Evolutionary conservation across 2,888 invertebrate genomes (phyloP).

Genomic region (Athripsodes cinereus): DNA sequence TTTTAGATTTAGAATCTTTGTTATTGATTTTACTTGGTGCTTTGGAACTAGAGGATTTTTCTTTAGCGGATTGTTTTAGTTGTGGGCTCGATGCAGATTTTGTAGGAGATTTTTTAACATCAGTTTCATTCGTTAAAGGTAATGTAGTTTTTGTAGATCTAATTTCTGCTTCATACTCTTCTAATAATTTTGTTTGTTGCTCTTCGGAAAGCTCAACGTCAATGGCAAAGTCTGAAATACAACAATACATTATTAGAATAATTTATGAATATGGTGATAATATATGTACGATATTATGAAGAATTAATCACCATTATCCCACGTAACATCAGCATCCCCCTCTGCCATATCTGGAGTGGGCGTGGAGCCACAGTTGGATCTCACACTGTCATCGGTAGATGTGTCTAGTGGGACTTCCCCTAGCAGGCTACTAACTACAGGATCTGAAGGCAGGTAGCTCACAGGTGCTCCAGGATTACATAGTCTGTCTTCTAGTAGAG

Average conservation of each 20-base stretch:
- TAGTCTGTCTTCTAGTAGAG: constrained; percentile 70
- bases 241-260: neutral
- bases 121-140: constrained; percentile 25
- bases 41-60: constrained; percentile 10
- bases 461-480: constrained; percentile 42
- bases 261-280: neutral
- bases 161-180: constrained; percentile 63
- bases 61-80: constrained; percentile 29
- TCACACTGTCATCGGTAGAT: constrained; percentile 31
- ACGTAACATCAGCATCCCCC: constrained; percentile 38
- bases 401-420: constrained; percentile 31
- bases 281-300: neutral
- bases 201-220: constrained; percentile 65
- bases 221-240: constrained; percentile 52
- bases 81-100: constrained; percentile 15
- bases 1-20: constrained; percentile 16
- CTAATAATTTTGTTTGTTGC: constrained; percentile 60
- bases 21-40: constrained; percentile 3
- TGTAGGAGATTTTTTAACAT: constrained; percentile 28
- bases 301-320: constrained; percentile 46
- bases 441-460: constrained; percentile 40
- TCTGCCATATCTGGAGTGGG: constrained; percentile 27
- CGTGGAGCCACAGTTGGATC: constrained; percentile 29
- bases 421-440: constrained; percentile 33
- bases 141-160: constrained; percentile 40